Evolutionary conservation across 2,113 vertebrate genomes (phyloP).

Genomic region (Poeciliopsis turrubarensis): DNA sequence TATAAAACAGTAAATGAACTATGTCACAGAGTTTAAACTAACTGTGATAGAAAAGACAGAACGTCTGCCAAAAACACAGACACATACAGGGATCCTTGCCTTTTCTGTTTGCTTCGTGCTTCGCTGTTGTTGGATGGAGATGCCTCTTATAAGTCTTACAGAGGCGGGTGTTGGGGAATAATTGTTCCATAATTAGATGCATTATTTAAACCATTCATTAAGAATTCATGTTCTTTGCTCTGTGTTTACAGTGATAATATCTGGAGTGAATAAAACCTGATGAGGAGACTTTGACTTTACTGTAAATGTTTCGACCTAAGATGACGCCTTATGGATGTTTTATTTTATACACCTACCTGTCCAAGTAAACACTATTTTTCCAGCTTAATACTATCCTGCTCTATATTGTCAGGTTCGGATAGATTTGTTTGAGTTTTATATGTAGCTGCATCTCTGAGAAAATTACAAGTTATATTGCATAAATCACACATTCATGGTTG

Average conservation of each 20-base stretch:
- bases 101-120: not conserved
- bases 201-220: not conserved
- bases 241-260: not conserved
- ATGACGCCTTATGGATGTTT: not conserved
- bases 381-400: slow-evolving; percentile 20
- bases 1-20: too few relatives aligned
- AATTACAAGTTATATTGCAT: not conserved
- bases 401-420: slow-evolving; percentile 37
- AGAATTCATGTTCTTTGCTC: not conserved
- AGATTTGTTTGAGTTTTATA: not conserved
- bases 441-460: slow-evolving; percentile 4
- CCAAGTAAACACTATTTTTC: slow-evolving; percentile 8
- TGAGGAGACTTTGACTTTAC: not conserved
- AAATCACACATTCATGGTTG: not conserved
- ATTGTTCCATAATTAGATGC: not conserved
- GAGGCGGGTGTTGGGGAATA: not conserved
- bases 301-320: not conserved
- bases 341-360: not conserved
- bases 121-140: not conserved
- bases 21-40: too few relatives aligned
- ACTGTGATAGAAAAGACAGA: not conserved
- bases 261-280: not conserved
- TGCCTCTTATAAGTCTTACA: not conserved
- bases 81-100: not conserved
- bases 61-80: not conserved